Base-by-base conservation (phyloP, 2,113 vertebrate genomes). In the Macrotus californicus region DNA sequence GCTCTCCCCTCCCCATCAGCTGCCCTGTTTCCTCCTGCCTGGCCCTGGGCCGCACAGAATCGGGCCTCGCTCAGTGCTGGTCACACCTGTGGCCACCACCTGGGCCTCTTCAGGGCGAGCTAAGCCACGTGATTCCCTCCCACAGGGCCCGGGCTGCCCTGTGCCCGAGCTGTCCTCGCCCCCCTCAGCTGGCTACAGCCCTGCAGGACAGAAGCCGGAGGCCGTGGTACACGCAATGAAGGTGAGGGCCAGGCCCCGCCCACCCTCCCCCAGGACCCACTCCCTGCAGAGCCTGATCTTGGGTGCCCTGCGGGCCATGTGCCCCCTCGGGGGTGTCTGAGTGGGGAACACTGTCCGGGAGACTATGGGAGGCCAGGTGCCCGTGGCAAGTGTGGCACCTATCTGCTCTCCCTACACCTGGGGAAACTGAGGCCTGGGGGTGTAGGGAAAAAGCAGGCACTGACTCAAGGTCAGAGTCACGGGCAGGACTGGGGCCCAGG, bases 201-300 rank as follows among this genome's bases (percentile, higher is more conserved):
- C 99, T 13, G 98, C 98, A 15, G 99, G 98, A 77, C 99, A 99
- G 98, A 99, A 99, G 97, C 99, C 99, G 0, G 99, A 99, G 97
- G 99, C 99, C 0, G 99, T 99, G 43, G 99, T 99, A 3, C 99
- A 99, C 0, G 99, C 99, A 26, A 99, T 99, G 99, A 99, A 99
- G 99, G 99, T 99, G 97, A 96, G 89, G 24, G 1, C 43, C 36
- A 0, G 4, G 41, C 39, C 64, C 66, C 1, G 14, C 26, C 2
- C 31, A n/a, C 26, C 31, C 34, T 6, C 15, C 5, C 69, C 46
- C 43, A 0, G 26, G 29, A 2, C 50, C 69, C 0, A 0, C 36
- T 3, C 50, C 34, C 41, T 11, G 0, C 2, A 31, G 31, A 39
- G 39, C 19, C n/a, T 24, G 11, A 5, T 6, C 22, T 26, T 4